phyloP scores from a whole-genome alignment of 2,113 vertebrate species.

The Dryoscopus gambensis region DNA sequence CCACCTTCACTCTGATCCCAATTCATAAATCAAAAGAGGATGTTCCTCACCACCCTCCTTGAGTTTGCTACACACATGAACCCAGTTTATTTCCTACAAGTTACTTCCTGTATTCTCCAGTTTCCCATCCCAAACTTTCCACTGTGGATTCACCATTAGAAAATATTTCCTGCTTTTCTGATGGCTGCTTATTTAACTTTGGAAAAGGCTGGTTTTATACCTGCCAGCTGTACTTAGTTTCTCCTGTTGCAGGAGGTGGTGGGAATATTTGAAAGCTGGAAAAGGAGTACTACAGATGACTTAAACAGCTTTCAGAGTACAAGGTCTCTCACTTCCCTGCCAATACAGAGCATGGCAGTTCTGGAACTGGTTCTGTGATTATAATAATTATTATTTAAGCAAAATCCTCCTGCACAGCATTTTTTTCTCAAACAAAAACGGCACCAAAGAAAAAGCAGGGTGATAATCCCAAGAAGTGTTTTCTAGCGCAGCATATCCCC shows the following conservation, averaged over 20 bases:
- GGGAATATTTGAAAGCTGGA: neutral
- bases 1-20: neutral
- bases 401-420: neutral
- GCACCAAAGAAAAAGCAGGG: neutral
- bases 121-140: neutral
- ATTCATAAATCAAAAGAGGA: neutral
- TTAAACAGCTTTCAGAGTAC: neutral
- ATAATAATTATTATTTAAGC: neutral
- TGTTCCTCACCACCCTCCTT: neutral
- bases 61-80: neutral
- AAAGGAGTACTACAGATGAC: neutral
- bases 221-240: neutral
- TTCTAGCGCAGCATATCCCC: rapidly evolving
- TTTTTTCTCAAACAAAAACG: neutral
- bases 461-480: neutral
- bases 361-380: neutral
- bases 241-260: neutral
- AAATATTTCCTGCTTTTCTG: neutral
- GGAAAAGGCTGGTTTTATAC: neutral
- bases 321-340: neutral
- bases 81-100: neutral
- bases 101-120: neutral
- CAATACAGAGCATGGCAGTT: neutral
- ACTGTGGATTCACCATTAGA: neutral
- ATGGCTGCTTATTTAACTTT: neutral